Conservation (phyloP, 2,113 vertebrate genomes). For the Chloropsis cyanopogon region DNA sequence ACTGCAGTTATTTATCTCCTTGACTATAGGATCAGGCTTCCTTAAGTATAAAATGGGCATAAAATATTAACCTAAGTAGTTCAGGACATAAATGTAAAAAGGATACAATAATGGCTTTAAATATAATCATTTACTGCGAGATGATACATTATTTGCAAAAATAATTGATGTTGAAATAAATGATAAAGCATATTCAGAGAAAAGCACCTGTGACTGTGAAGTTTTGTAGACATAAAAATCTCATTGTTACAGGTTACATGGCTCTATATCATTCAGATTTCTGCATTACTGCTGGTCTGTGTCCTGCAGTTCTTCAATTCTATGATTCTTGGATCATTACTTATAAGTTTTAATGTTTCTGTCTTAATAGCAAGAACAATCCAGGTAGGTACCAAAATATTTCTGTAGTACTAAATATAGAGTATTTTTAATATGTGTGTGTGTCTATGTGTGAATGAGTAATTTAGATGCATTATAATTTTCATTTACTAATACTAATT, state of each 20-base stretch:
- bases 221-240: not conserved
- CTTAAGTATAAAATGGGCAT: not conserved
- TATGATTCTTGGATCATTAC: constrained; percentile 93
- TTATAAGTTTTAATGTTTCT: constrained; percentile 90
- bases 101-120: not conserved
- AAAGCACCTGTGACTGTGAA: not conserved
- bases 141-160: not conserved
- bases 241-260: constrained; percentile 76
- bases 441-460: not conserved
- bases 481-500: constrained; percentile 10
- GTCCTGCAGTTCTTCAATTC: constrained; percentile 93
- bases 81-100: not conserved
- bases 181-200: not conserved
- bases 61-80: not conserved
- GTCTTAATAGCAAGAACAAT: constrained; percentile 82
- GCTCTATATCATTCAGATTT: constrained; percentile 85
- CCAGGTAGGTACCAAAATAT: constrained; percentile 77
- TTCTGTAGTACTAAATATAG: not conserved
- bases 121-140: not conserved
- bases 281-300: constrained; percentile 87
- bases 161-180: not conserved
- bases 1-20: not conserved
- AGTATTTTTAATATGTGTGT: not conserved
- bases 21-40: not conserved
- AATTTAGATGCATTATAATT: not conserved